Percentiles rank a stretch among this genome's conserved stretches.
phyloP scores from a whole-genome alignment of 2,797 vertebrate genomes.

The Pitangus sulphuratus region DNA sequence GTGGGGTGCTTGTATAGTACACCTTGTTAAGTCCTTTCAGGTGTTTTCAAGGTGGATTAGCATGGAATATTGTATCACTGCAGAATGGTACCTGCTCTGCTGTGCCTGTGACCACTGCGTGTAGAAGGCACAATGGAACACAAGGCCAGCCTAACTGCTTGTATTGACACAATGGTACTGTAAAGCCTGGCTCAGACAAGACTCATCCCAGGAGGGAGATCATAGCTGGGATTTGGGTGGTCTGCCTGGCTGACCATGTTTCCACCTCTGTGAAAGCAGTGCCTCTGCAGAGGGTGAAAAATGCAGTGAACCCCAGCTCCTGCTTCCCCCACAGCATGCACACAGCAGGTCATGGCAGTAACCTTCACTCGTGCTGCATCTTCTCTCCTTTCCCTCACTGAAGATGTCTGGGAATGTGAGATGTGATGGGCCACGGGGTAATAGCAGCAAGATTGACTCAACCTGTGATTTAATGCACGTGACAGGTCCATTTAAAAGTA shows the following conservation, averaged over 20 bases:
- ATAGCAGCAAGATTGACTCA: neutral
- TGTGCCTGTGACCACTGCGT: neutral
- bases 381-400: neutral
- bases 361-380: neutral
- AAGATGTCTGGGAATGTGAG: neutral
- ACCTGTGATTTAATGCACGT: neutral
- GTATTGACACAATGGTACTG: fast-evolving
- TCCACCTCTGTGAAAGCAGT: fast-evolving
- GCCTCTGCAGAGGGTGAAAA: neutral
- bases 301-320: neutral
- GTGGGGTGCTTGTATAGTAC: slow-evolving; percentile 33
- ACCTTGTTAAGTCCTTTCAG: slow-evolving; percentile 49
- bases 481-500: slow-evolving; percentile 37
- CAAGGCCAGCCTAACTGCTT: neutral
- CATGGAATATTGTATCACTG: neutral
- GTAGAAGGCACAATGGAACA: neutral
- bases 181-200: neutral
- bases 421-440: neutral
- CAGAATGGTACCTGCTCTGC: neutral
- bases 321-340: fast-evolving
- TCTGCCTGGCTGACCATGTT: neutral
- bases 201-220: neutral
- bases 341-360: neutral
- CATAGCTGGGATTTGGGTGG: neutral
- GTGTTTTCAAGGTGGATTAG: slow-evolving; percentile 54